A percentile compares a stretch with the other conserved stretches of the same genome.
Evolutionary conservation across 2,113 vertebrate species (phyloP).

Genomic region (Neolamprologus sp.): DNA sequence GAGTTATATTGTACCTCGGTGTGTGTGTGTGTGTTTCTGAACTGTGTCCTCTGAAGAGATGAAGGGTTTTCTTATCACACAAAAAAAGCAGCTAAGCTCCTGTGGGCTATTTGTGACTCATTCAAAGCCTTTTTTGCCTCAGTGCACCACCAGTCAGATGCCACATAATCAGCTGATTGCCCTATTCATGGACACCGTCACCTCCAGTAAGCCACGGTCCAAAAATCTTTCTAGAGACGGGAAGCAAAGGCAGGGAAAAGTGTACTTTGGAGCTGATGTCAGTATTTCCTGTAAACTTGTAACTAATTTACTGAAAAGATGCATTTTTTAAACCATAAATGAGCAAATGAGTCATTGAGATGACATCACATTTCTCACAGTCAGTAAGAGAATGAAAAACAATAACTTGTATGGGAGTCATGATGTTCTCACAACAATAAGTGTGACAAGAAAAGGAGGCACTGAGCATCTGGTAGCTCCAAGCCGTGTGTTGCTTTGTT

Average conservation of each 20-base stretch:
- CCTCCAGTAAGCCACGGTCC: neutral
- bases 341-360: neutral
- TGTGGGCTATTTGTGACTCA: neutral
- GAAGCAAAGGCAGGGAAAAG: neutral
- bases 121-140: neutral
- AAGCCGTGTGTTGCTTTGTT: neutral
- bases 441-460: conserved; percentile 32
- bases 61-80: neutral
- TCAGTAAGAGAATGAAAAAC: neutral
- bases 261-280: neutral
- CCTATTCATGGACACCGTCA: neutral
- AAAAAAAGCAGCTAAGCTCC: neutral
- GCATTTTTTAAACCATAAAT: neutral
- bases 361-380: neutral
- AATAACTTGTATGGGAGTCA: neutral
- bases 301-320: neutral
- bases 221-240: neutral
- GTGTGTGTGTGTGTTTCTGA: neutral
- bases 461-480: neutral
- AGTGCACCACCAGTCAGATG: neutral
- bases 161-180: neutral
- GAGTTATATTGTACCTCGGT: neutral
- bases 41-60: neutral
- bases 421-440: conserved; percentile 22
- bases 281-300: neutral